A percentile compares a stretch with the other conserved stretches of the same genome.
Evolutionary conservation across 2,888 invertebrate genomes (phyloP).

Genomic region (Elaeidobius kamerunicus): DNA sequence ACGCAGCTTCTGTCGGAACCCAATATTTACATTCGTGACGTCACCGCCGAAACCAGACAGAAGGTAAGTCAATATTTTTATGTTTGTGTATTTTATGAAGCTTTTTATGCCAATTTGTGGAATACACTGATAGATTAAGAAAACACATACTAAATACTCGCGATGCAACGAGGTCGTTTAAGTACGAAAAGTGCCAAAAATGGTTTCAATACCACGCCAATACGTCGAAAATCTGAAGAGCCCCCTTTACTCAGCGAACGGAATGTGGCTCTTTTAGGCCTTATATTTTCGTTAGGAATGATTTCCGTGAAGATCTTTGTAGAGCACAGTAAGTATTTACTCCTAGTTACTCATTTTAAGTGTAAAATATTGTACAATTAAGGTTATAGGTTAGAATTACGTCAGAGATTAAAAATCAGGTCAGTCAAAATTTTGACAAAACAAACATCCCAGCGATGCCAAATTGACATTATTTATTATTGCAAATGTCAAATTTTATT

Average conservation of each 20-base stretch:
- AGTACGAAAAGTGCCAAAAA: constrained; percentile 27
- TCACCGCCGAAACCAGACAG: constrained; percentile 27
- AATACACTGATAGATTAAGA: too few relatives aligned
- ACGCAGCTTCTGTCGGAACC: constrained; percentile 17
- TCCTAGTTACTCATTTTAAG: constrained; percentile 4
- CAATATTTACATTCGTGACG: constrained; percentile 32
- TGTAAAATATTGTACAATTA: constrained; percentile 3
- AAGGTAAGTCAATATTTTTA: constrained; percentile 34
- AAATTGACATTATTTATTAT: not conserved
- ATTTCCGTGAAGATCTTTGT: constrained; percentile 41
- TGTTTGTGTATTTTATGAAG: constrained; percentile 19
- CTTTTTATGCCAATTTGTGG: not conserved
- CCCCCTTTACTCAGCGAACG: constrained; percentile 40
- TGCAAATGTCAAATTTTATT: not conserved
- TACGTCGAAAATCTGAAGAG: constrained; percentile 32
- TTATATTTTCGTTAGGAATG: constrained; percentile 42
- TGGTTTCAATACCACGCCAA: constrained; percentile 27
- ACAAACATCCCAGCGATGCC: not conserved
- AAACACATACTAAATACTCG: not conserved
- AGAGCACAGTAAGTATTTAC: constrained; percentile 43
- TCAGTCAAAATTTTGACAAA: not conserved
- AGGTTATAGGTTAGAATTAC: constrained; percentile 16
- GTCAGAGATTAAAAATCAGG: constrained; percentile 10
- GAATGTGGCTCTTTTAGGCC: constrained; percentile 43
- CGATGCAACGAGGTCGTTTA: constrained; percentile 35